Evolutionary conservation across 2,888 invertebrate genomes (phyloP), one percentile per base, ranked within the genome.

Genomic region (Drosophila aldrichi): DNA sequence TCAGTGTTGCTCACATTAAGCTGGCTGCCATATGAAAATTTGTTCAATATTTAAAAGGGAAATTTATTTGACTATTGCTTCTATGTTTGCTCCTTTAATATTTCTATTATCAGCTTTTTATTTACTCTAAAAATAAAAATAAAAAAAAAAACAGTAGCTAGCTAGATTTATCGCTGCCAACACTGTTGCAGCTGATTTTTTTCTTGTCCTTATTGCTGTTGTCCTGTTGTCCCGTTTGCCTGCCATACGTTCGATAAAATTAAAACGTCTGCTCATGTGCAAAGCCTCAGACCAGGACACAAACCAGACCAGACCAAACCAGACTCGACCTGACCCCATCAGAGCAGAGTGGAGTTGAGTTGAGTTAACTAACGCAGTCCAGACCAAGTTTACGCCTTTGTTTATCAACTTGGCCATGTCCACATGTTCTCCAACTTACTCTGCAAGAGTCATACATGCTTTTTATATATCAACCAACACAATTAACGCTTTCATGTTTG

Each of bases 201-300:
- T 29, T n/a, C 2, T n/a, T 16, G 2, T 22, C 7, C 22, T 10
- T 29, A 3, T 22, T 29, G 6, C 29, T 16, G 25, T 8, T 29
- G 7, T 7, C 29, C 29, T 29, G 22, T 49, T 49, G 63, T 25
- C 40, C n/a, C 62, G 34, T 66, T 66, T 61, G 81, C 74, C 81
- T 71, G 74, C 70, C 85, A 74, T 71, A 73, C 70, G 74, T 84
- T 84, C 87, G 86, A 88, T 86, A 86, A 86, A 87, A 86, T 86
- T 80, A 80, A 86, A 88, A 83, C 82, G 77, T 81, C 77, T 88
- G 84, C 84, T 84, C 82, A 80, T 86, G 87, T 82, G 87, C 58
- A 71, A 74, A 74, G 74, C 76, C 68, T 51, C 77, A 54, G 55
- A 55, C 60, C 60, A 51, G 54, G 25, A 25, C 25, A 25, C 25